Evolutionary conservation across 2,888 invertebrate species (phyloP), one percentile per base, ranked within the genome.

Genomic region (Pristionchus maxplancki): DNA sequence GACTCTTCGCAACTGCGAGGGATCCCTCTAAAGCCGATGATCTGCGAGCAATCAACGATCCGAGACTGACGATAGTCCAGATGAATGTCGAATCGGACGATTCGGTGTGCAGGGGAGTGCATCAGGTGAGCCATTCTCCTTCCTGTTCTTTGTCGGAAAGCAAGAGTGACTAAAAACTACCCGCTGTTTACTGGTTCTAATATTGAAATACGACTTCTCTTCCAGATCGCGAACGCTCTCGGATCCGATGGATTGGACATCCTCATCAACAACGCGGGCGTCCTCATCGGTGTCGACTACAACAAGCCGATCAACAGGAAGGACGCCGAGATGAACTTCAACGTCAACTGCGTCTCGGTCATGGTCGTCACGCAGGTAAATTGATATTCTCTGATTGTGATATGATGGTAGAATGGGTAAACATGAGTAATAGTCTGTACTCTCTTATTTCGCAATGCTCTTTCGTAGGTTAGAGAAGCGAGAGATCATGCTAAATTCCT

Each of bases 251-350:
- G 81, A 9, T 17, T 81, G 28, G 81, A 81, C 37, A 13, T 81
- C 3, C 81, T 81, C 48, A 81, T 48, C 48, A 81, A 81, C 81
- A 81, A 81, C 28, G 81, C 81, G 4, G 78, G 78, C 2, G 78
- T 78, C 2, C 40, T 78, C 40, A 40, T 11, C 20, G 31, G n/a
- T 9, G 81, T 81, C 11, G 50, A 48, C 48, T 24, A 28, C 37
- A 37, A 34, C 71, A 74, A 74, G 24, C 71, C 71, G 17, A 74
- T 74, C 37, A 74, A 37, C 34, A 74, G 71, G 28, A 31, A 74
- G 8, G 71, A 74, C 40, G 71, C 71, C 15, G 34, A 37, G 20
- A 4, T 24, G 20, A 74, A 74, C 71, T 37, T 74, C 71, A 74
- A 74, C 3, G 17, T 74, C 15, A 74, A 74, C 71, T 74, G 71